Evolutionary conservation across 2,797 vertebrate genomes (phyloP), one percentile per base, ranked within the genome.

Genomic region (Myripristis jacobus): DNA sequence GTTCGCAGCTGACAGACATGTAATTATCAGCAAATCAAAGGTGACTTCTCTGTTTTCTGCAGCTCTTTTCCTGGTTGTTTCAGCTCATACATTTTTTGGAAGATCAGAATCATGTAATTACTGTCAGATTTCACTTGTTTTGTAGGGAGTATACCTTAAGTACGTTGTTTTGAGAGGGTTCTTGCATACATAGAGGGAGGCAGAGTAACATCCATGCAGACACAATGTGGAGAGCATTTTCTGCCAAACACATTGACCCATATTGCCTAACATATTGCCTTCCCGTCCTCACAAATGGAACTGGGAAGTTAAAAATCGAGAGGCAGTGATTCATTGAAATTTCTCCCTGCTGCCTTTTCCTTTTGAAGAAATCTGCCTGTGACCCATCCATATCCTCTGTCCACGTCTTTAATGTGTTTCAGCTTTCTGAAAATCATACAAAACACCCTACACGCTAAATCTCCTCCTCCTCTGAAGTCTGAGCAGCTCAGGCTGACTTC

Each of bases 391-490:
- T 22, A 64, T 58, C 29, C 64, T 58, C 57, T n/a, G 34, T 66
- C 46, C 27, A 38, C 51, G n/a, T 46, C 34, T 63, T 7, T 8
- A 66, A 74, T 51, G 51, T 53, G 52, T 61, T 68, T 62, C 38
- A 69, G 61, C 66, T 75, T 80, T 44, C 27, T 52, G 44, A 67
- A 75, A 53, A 52, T 71, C 55, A 57, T 27, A 44, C 43, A 57
- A 34, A 3, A 15, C 66, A 44, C 6, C 56, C 50, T 27, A 63
- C 44, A 13, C 61, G 22, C 43, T 36, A 46, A 9, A 43, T 65
- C 69, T 66, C 67, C 21, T 16, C 27, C 62, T 70, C 31, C 36
- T 76, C 66, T 48, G 16, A 5, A 46, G 18, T 60, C 22, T 34
- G 59, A 71, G 48, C n/a, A 25, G 31, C 27, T 56, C 29, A 56